phyloP scores from a whole-genome alignment of 2,797 vertebrate genomes.

The Tragopan temminckii region DNA sequence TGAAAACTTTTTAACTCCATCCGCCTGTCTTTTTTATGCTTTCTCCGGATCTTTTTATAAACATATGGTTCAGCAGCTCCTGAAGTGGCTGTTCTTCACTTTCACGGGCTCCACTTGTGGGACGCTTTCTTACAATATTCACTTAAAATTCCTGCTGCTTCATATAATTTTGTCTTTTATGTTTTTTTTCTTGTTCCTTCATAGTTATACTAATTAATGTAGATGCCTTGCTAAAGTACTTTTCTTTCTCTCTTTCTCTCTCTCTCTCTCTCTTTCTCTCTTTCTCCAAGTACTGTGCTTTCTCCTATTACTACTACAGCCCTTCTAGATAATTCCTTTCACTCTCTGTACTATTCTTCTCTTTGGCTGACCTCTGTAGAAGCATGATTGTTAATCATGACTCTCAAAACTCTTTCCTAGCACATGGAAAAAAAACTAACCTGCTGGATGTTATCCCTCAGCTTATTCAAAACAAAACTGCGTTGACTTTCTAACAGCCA shows the following conservation, averaged over 20 bases:
- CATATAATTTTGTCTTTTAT: not conserved
- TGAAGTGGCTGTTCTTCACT: slow-evolving; percentile 26
- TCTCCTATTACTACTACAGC: not conserved
- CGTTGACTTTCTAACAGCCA: not conserved
- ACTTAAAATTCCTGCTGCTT: slow-evolving; percentile 11
- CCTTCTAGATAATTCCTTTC: not conserved
- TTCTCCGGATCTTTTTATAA: slow-evolving; percentile 33
- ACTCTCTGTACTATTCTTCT: not conserved
- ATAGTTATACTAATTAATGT: not conserved
- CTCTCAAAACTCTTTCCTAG: not conserved
- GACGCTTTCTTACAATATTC: not conserved
- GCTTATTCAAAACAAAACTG: slow-evolving; percentile 34
- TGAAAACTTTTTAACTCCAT: slow-evolving; percentile 18
- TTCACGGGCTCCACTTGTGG: not conserved
- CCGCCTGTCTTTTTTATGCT: slow-evolving; percentile 15
- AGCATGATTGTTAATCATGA: slow-evolving; percentile 28
- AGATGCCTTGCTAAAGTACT: not conserved
- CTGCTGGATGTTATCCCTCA: not conserved
- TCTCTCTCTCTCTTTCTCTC: not conserved
- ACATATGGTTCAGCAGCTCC: not conserved
- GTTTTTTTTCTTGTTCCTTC: not conserved
- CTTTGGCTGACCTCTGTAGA: not conserved
- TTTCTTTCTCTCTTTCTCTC: not conserved
- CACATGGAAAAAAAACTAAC: not conserved
- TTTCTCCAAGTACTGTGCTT: not conserved